Evolutionary conservation across 1,140 invertebrate species (phyloP).

Genomic region (Euborellia annulipes): DNA sequence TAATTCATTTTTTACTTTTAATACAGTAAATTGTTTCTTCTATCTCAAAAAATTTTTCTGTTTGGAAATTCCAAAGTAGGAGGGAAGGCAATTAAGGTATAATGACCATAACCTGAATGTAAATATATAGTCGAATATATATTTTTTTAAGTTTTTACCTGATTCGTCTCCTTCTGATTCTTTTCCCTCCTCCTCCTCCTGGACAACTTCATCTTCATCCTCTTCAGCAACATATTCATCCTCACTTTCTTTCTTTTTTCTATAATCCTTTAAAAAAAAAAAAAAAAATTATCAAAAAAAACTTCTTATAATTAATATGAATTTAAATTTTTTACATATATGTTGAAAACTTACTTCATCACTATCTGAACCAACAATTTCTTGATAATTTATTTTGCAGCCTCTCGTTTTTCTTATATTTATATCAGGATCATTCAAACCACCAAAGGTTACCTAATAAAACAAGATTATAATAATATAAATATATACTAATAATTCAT

Average conservation of each 20-base stretch:
- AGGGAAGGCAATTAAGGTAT: no score
- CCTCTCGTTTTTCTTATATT: slow-evolving; percentile 41
- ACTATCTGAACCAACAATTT: slow-evolving; percentile 43
- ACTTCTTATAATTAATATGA: neutral
- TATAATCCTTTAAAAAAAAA: slow-evolving; percentile 27
- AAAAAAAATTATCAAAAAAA: no score
- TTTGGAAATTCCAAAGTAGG: no score
- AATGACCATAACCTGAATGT: no score
- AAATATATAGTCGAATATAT: no score
- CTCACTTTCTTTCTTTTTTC: slow-evolving; percentile 30
- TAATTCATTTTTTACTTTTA: no score
- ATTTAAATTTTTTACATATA: neutral
- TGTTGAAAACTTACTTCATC: slow-evolving; percentile 38
- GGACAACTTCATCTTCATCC: slow-evolving; percentile 7
- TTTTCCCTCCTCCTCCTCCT: slow-evolving; percentile 6
- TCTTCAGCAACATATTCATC: slow-evolving; percentile 32
- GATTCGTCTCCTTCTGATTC: slow-evolving; percentile 12
- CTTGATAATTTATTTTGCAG: slow-evolving; percentile 52
- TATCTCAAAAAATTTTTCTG: no score
- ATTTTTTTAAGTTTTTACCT: slow-evolving; percentile 4
- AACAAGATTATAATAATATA: slow-evolving; percentile 8
- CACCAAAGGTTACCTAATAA: slow-evolving; percentile 34
- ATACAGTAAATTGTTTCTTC: no score
- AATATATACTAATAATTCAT: slow-evolving; percentile 1
- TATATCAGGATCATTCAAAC: slow-evolving; percentile 33